phyloP scores from a whole-genome alignment of 2,797 vertebrate genomes.

The Cottoperca gobio region DNA sequence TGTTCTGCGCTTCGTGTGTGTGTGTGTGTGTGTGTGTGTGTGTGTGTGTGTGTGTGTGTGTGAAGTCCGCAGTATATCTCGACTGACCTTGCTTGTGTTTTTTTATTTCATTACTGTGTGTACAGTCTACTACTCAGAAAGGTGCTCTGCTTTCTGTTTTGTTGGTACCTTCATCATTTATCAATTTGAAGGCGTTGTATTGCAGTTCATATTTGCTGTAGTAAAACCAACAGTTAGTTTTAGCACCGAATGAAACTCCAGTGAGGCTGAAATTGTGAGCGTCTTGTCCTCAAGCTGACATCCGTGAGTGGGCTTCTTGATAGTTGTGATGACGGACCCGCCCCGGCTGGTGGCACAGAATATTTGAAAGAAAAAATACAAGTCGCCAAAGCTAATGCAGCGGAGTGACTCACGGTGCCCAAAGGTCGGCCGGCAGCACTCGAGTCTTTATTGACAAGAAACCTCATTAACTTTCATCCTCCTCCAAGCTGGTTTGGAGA shows the following conservation, averaged over 20 bases:
- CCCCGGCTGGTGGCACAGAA: not conserved
- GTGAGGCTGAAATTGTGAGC: not conserved
- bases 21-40: slow-evolving; percentile 17
- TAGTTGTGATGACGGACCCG: slow-evolving; percentile 41
- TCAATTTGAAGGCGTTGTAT: slow-evolving; percentile 24
- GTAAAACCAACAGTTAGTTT: not conserved
- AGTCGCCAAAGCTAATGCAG: slow-evolving; percentile 8
- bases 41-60: slow-evolving; percentile 15
- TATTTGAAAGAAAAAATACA: slow-evolving; percentile 2
- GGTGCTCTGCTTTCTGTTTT: slow-evolving; percentile 25
- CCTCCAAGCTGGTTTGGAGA: slow-evolving; percentile 45
- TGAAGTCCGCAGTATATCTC: slow-evolving; percentile 16
- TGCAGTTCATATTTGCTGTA: not conserved
- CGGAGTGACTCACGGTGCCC: slow-evolving; percentile 27
- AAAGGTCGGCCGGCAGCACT: slow-evolving; percentile 47
- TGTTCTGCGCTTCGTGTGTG: slow-evolving; percentile 11
- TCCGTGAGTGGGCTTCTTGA: slow-evolving; percentile 22
- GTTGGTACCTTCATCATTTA: slow-evolving; percentile 14
- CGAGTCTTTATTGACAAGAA: slow-evolving; percentile 58
- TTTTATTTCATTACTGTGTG: slow-evolving; percentile 31
- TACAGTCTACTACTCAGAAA: slow-evolving; percentile 4
- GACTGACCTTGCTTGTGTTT: slow-evolving; percentile 42
- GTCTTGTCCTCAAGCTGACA: slow-evolving; percentile 24
- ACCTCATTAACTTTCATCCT: slow-evolving; percentile 69
- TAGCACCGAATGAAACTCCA: not conserved